These are phyloP conservation scores for Uropetala carovei DNA, from an alignment of 2,888 invertebrate species.

Conservation along the genomic window DNA sequence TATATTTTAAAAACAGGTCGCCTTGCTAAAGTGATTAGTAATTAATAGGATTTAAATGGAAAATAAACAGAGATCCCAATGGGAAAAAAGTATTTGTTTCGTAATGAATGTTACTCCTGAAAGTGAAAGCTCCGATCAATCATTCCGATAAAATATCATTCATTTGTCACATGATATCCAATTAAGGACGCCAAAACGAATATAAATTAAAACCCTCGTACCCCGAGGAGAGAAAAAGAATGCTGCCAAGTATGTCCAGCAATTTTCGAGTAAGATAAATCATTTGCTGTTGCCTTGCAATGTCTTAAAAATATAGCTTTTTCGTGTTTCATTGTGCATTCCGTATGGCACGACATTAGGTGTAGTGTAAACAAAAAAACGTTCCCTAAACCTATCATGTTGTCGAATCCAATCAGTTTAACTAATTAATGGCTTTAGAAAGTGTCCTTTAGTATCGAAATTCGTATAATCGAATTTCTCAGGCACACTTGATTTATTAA, in stretches of 20 bases:
- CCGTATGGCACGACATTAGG: background rate
- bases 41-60: background rate
- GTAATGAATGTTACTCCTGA: background rate
- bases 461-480: no score
- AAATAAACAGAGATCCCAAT: background rate
- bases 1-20: no score
- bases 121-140: conserved; percentile 29
- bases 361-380: background rate
- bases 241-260: background rate
- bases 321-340: background rate
- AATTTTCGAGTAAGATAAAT: background rate
- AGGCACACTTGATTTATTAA: no score
- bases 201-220: background rate
- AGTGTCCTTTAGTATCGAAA: no score
- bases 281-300: background rate
- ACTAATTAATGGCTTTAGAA: no score
- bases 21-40: background rate
- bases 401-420: no score
- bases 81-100: background rate
- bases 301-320: background rate
- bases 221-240: background rate
- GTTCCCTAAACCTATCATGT: background rate
- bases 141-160: conserved; percentile 23
- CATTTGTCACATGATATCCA: conserved; percentile 29
- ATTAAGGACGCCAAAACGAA: background rate